Conservation (phyloP, 2,797 vertebrate species). For the Melanotaenia trifasciata region DNA sequence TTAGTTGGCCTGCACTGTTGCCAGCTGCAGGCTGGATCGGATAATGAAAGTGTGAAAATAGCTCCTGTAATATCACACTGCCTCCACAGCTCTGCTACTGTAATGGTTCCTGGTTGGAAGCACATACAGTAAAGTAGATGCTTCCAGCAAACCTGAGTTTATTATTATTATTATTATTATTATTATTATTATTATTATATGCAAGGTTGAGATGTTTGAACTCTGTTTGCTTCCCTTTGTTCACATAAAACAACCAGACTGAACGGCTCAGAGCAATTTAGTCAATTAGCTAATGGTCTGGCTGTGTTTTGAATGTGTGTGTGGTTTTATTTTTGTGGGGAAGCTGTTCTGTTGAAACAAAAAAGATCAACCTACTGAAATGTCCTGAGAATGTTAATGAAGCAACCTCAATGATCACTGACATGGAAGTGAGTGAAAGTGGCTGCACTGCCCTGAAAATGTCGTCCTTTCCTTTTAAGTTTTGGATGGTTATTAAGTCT, state of each 20-base stretch:
- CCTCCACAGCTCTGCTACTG: conserved; percentile 61
- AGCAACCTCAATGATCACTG: conserved; percentile 70
- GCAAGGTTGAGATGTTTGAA: neutral
- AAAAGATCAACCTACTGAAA: conserved; percentile 57
- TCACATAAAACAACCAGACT: conserved; percentile 13
- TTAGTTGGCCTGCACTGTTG: conserved; percentile 1
- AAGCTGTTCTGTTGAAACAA: conserved; percentile 56
- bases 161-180: neutral
- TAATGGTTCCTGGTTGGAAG: conserved; percentile 53
- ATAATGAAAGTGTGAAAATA: conserved; percentile 79
- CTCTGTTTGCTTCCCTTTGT: neutral
- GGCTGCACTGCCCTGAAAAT: conserved; percentile 14
- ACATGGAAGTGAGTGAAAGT: conserved; percentile 55
- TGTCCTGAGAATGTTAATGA: conserved; percentile 80
- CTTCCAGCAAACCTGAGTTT: conserved; percentile 1
- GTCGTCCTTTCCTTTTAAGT: conserved; percentile 6
- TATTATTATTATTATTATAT: neutral
- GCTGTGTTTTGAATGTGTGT: conserved; percentile 6
- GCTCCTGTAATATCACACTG: conserved; percentile 71
- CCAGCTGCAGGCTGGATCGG: conserved; percentile 30
- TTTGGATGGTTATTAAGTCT: conserved; percentile 20
- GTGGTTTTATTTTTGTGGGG: neutral
- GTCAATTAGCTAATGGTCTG: conserved; percentile 42
- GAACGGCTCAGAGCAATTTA: conserved; percentile 20
- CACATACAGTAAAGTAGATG: conserved; percentile 43